These are phyloP conservation scores for Lasioglossum vierecki DNA, from an alignment of 2,888 invertebrate species.

Conservation along the genomic window DNA sequence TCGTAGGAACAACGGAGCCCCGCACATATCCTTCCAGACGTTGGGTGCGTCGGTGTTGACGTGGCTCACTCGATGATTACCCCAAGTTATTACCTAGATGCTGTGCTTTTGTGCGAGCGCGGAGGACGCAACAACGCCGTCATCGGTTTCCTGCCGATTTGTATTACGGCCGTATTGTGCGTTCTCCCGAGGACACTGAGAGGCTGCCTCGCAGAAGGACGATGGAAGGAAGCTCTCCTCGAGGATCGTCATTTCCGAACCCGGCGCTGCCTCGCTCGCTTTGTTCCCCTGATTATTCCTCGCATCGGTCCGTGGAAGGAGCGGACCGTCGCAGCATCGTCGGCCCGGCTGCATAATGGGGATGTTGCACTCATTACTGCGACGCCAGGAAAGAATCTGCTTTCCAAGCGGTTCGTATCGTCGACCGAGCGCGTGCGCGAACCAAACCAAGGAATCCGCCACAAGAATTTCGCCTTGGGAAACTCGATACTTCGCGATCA, in stretches of 20 bases:
- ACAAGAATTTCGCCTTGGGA: neutral
- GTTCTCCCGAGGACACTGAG: conserved; percentile 48
- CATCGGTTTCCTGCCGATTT: conserved; percentile 66
- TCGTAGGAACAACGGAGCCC: conserved; percentile 35
- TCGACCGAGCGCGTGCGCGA: neutral
- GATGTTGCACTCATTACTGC: conserved; percentile 64
- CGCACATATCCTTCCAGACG: conserved; percentile 42
- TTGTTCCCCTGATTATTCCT: conserved; percentile 69
- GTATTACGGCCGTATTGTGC: conserved; percentile 60
- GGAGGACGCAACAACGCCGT: conserved; percentile 55
- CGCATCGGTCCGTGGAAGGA: conserved; percentile 66
- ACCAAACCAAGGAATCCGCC: neutral
- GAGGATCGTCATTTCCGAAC: conserved; percentile 69
- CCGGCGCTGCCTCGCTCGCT: conserved; percentile 52
- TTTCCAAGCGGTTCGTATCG: conserved; percentile 41
- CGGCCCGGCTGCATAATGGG: conserved; percentile 58
- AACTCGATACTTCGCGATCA: neutral
- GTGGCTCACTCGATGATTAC: conserved; percentile 77
- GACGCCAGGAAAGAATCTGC: conserved; percentile 50
- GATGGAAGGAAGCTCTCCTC: conserved; percentile 61
- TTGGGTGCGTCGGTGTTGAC: neutral
- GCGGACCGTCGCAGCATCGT: conserved; percentile 29
- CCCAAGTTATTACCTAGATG: conserved; percentile 77
- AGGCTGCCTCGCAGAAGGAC: conserved; percentile 32
- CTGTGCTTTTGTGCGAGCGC: conserved; percentile 70